Evolutionary conservation across 2,113 vertebrate genomes (phyloP), one percentile per base, ranked within the genome.

Genomic region (Narcine bancroftii): DNA sequence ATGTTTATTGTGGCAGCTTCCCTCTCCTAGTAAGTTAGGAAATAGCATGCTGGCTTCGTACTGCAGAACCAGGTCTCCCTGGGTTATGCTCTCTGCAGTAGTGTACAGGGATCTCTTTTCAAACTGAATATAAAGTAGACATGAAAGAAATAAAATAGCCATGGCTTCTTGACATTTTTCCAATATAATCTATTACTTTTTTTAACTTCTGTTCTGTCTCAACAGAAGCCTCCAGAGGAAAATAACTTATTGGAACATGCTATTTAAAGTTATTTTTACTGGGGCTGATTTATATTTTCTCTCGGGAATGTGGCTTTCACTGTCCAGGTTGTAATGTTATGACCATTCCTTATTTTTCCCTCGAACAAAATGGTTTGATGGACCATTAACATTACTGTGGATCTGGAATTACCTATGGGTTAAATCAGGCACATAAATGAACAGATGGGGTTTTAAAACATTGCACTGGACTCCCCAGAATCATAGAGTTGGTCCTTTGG

Each of bases 1-100:
- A 93, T 79, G 92, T 93, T 81, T 93, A 93, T 69, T 85, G 93
- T 92, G 94, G 93, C 95, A 94, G 93, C 93, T 94, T 94, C 95
- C 92, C 92, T 6, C 94, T 92, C 87, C 93, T 93, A 94, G 93
- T 75, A 94, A 93, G 94, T 93, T 75, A 92, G 93, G 93, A 92
- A 92, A 92, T 92, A 0, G 92, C 0, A 0, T 93, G 89, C 92
- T 83, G 93, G 92, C 92, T 93, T 93, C 93, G 92, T 81, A 26
- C 92, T 50, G 0, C 53, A 45, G 71, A 0, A 0, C 92, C 92
- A 93, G 71, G 63, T 89, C 83, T 92, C 7, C n/a, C 79, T 66
- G 89, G 47, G 42, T 45, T 0, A 29, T 36, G 79, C 65, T n/a
- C n/a, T 73, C 92, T 92, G 63, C 92, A 92, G 92, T 66, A 92